Percentiles rank a stretch among this genome's conserved stretches.
These are phyloP conservation scores for Sphaerodactylus townsendi DNA, from an alignment of 2,113 vertebrate genomes.

Conservation along the genomic window DNA sequence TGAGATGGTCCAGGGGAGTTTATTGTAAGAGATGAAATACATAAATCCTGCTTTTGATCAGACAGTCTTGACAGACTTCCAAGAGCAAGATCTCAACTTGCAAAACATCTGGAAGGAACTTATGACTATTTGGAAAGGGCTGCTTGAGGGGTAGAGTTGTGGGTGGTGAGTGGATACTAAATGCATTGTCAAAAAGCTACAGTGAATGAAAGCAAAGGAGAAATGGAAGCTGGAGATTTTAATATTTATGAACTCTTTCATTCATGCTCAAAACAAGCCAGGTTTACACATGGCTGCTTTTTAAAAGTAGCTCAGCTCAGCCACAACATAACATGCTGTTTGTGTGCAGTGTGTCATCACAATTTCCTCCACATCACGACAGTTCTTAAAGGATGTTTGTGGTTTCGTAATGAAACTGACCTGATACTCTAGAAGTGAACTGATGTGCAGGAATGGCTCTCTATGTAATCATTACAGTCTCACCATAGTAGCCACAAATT, in stretches of 20 bases:
- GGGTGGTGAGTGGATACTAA: not conserved
- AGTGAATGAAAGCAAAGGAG: not conserved
- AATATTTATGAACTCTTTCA: not conserved
- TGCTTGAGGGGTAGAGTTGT: not conserved
- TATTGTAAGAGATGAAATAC: not conserved
- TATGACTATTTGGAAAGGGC: not conserved
- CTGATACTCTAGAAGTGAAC: not conserved
- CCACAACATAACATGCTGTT: not conserved
- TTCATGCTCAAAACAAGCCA: not conserved
- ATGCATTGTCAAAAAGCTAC: not conserved
- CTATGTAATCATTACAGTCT: not conserved
- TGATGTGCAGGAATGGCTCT: not conserved
- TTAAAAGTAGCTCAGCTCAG: not conserved
- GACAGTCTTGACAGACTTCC: not conserved
- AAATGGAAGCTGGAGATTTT: not conserved
- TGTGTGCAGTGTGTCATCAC: not conserved
- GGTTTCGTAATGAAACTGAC: not conserved
- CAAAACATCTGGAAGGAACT: not conserved
- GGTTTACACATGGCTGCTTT: not conserved
- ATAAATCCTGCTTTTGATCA: not conserved
- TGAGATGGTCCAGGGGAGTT: not conserved
- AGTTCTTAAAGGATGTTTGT: not conserved
- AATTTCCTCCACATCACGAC: too few relatives aligned
- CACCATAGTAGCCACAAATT: not conserved
- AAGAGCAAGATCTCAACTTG: not conserved